A percentile compares a stretch with the other conserved stretches of the same genome.
phyloP scores from a whole-genome alignment of 2,797 vertebrate species.

The Gouania willdenowi region DNA sequence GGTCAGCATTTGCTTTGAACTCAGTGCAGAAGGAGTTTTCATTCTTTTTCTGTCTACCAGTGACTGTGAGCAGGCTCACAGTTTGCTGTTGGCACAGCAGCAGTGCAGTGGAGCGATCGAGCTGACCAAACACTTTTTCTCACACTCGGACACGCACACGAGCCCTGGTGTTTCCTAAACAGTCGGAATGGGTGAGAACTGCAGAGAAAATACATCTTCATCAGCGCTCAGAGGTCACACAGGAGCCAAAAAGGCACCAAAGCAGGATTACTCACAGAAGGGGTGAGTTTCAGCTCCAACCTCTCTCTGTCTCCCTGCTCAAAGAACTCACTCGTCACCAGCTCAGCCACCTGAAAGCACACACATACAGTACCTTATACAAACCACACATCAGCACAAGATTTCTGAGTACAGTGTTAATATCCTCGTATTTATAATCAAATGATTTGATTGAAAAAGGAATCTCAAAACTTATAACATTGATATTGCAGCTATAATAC shows the following conservation, averaged over 20 bases:
- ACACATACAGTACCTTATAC: too few relatives aligned
- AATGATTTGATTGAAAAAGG: too few relatives aligned
- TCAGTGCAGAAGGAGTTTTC: neutral
- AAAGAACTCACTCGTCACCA: constrained; percentile 98
- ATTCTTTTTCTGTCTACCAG: too few relatives aligned
- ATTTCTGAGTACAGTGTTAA: too few relatives aligned
- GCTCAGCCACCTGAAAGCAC: constrained; percentile 87
- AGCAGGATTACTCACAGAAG: constrained; percentile 87
- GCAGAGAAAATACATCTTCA: constrained; percentile 35
- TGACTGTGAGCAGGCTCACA: too few relatives aligned
- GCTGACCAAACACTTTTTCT: constrained; percentile 49
- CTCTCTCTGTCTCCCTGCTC: constrained; percentile 98
- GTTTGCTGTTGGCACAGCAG: constrained; percentile 34
- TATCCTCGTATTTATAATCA: too few relatives aligned
- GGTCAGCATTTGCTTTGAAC: constrained; percentile 24
- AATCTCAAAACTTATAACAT: too few relatives aligned
- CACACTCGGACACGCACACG: constrained; percentile 22
- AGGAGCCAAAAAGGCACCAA: too few relatives aligned
- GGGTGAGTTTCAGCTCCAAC: constrained; percentile 94
- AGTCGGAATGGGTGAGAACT: constrained; percentile 24
- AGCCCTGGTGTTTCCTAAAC: constrained; percentile 34
- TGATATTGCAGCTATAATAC: too few relatives aligned
- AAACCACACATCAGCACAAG: too few relatives aligned
- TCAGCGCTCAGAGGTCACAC: constrained; percentile 24
- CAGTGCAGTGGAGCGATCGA: constrained; percentile 13